Evolutionary conservation across 2,797 vertebrate species (phyloP), one percentile per base, ranked within the genome.

Genomic region (Hafferia zeledoni): DNA sequence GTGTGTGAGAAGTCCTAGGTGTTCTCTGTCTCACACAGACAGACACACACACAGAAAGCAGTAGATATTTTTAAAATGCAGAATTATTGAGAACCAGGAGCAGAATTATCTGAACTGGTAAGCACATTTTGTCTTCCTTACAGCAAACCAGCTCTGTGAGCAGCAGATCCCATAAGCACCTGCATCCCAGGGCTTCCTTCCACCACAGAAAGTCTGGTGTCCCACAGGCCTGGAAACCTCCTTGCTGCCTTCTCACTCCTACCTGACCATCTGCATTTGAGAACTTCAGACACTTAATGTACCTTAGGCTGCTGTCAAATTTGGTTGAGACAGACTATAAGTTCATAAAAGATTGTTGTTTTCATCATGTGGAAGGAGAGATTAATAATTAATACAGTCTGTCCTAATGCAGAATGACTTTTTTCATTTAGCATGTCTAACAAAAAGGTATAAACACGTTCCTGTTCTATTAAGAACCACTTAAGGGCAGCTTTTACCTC

Each of bases 161-260:
- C 17, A 83, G 53, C 31, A 75, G 41, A 68, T 35, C n/a, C 24
- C 19, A 10, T 1, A 3, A 78, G 24, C 3, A 6, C 13, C 44
- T 56, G 39, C 24, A 83, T 12, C 39, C 61, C n/a, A n/a, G 50
- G 25, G 30, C 43, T 69, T 65, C 28, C 25, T 84, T 82, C 50
- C 0, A 0, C 31, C 53, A 22, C 0, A 13, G 19, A 33, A 27
- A 11, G 18, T 50, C 47, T 6, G 16, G 47, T 28, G 13, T 17
- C 61, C 25, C 28, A 44, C 0, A 35, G 19, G 13, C 49, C 68
- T 44, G 28, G 59, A 94, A 77, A 50, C 19, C 17, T 78, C 33
- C 57, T 59, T 1, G 1, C 61, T 78, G 63, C 39, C 77, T 39
- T 70, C 15, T 56, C 2, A 2, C 53, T 76, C 68, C 53, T n/a